A percentile compares a stretch with the other conserved stretches of the same genome.
Conservation (phyloP, 2,797 vertebrate genomes). For the Liparis tanakae region DNA sequence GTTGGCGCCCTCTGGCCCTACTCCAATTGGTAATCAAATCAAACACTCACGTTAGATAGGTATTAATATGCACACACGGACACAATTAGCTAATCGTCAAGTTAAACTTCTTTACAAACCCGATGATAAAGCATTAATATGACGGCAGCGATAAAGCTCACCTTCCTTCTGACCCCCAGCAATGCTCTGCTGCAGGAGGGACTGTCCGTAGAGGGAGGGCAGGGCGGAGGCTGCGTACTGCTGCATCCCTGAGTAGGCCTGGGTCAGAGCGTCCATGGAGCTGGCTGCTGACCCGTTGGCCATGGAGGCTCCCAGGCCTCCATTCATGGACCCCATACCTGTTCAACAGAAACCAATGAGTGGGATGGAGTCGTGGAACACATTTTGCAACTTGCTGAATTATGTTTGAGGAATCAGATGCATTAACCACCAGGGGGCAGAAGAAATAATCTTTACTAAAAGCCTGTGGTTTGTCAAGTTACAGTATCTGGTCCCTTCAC, state of each 20-base stretch:
- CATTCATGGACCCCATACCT: slow-evolving; percentile 97
- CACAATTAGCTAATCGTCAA: not conserved
- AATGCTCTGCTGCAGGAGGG: slow-evolving; percentile 93
- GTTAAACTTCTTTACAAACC: not conserved
- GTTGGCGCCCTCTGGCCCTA: slow-evolving; percentile 98
- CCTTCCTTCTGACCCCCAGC: slow-evolving; percentile 98
- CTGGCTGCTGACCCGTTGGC: slow-evolving; percentile 92
- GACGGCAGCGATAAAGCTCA: slow-evolving; percentile 66
- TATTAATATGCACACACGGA: not conserved
- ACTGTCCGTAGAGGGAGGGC: slow-evolving; percentile 96
- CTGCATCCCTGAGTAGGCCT: slow-evolving; percentile 99
- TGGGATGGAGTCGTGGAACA: not conserved
- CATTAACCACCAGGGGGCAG: slow-evolving; percentile 27
- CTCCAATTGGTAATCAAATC: slow-evolving; percentile 75
- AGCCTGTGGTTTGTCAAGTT: not conserved
- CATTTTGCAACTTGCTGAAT: not conserved
- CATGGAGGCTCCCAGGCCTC: slow-evolving; percentile 94
- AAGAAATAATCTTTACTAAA: slow-evolving; percentile 6
- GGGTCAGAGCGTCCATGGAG: slow-evolving; percentile 97
- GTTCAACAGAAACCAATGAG: slow-evolving; percentile 61
- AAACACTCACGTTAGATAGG: slow-evolving; percentile 45
- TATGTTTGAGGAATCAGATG: not conserved
- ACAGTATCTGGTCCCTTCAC: not conserved
- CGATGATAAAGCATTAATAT: not conserved
- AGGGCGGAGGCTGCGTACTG: slow-evolving; percentile 97